Base-by-base conservation (phyloP, 2,113 vertebrate species). In the Xenotilapia caudafasciata region DNA sequence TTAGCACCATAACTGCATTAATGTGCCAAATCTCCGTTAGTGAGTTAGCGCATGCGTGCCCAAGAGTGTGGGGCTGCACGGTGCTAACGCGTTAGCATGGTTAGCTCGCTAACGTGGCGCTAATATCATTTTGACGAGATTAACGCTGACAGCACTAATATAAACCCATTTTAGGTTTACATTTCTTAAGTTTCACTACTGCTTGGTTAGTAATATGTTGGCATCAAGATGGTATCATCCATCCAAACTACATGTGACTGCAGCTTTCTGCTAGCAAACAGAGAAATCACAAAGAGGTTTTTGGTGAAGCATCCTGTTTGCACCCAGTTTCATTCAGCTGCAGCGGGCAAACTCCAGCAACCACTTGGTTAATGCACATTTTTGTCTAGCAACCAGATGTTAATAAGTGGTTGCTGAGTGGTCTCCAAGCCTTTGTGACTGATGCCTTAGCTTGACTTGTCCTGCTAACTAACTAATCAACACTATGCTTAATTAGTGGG, bases 391-490 rank as follows among this genome's bases (percentile, higher is more conserved):
- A 15, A 70, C n/a, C 65, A 70, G 65, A 42, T 42, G 21, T 45
- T 73, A 15, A 42, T 9, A 9, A 15, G 65, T 23, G 21, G 21
- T 15, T 70, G 38, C 5, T 7, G 3, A 75, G 40, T 15, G 21
- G 8, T 47, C 40, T 75, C 40, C 42, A 47, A 45, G 68, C 40
- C 40, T 47, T 28, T 28, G 14, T 75, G 68, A 47, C 23, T 28
- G 23, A 75, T 45, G 14, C 68, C 68, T 75, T 47, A 47, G 40
- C 68, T 73, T 73, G 68, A 73, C 68, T 73, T 47, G 14, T 47
- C 21, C 68, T 73, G 40, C 40, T 47, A 73, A 19, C 23, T 75
- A 45, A 73, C 14, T 75, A 75, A 12, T 47, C 26, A 47, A 75
- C 68, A 47, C 68, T 73, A 31, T 19, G 70, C 9, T 75, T 28